phyloP scores from a whole-genome alignment of 2,888 invertebrate genomes.

The Lasioglossum pauxillum region DNA sequence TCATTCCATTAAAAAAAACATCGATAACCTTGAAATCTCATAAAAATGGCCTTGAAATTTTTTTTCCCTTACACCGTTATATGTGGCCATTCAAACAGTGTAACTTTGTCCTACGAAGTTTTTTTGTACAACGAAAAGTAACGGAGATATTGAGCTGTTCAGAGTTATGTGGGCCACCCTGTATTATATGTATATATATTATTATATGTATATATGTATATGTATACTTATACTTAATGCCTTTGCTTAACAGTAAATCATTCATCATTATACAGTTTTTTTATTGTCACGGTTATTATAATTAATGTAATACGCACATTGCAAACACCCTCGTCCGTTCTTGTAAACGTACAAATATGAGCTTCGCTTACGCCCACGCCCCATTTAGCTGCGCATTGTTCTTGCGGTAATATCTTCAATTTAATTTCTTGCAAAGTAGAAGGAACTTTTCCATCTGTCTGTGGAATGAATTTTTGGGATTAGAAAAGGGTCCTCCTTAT shows the following conservation, averaged over 20 bases:
- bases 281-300: background rate
- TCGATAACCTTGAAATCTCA: too few relatives aligned
- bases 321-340: background rate
- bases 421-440: background rate
- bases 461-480: background rate
- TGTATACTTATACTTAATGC: background rate
- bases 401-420: background rate
- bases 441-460: rapidly evolving
- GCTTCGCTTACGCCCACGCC: rapidly evolving
- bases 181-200: too few relatives aligned
- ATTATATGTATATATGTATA: too few relatives aligned
- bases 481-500: background rate
- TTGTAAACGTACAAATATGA: background rate
- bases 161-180: too few relatives aligned
- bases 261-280: background rate
- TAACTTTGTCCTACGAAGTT: too few relatives aligned
- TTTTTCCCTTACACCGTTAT: too few relatives aligned
- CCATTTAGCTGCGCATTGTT: rapidly evolving
- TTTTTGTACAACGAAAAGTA: too few relatives aligned
- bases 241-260: background rate
- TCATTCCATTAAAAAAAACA: too few relatives aligned
- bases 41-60: too few relatives aligned
- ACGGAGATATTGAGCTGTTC: too few relatives aligned
- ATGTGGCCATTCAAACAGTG: too few relatives aligned
- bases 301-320: background rate